These are phyloP conservation scores for Notodonta ziczac DNA, from an alignment of 2,888 invertebrate species.

Conservation along the genomic window DNA sequence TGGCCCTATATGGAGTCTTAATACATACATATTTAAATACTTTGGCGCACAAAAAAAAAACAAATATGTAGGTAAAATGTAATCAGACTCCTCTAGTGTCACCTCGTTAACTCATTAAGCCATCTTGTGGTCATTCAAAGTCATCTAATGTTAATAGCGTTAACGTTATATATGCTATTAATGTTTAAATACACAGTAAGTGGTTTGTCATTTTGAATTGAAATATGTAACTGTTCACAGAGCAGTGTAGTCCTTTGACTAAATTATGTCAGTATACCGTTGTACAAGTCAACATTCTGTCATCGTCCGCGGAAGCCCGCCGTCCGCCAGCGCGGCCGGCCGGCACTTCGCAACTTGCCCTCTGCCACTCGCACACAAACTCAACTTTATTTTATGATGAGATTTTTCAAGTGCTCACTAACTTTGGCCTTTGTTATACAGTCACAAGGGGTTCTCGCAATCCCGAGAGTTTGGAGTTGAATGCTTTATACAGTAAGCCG, in stretches of 20 bases:
- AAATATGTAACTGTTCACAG: background rate
- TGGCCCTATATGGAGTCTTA: no score
- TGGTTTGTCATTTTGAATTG: background rate
- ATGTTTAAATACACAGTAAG: no score
- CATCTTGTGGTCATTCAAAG: no score
- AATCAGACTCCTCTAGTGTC: no score
- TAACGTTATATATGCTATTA: background rate
- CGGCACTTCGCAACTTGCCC: background rate
- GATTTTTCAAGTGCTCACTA: background rate
- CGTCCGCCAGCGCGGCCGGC: background rate
- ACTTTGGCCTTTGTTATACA: background rate
- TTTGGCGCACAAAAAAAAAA: no score
- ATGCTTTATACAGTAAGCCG: background rate
- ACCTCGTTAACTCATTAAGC: no score
- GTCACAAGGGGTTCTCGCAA: background rate
- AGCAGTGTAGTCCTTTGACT: background rate
- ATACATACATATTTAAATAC: no score
- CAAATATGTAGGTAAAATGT: no score
- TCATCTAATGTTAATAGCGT: background rate
- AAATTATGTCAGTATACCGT: conserved; percentile 2
- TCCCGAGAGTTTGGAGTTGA: background rate
- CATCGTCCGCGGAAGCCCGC: background rate
- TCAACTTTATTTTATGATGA: background rate
- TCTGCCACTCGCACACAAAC: background rate
- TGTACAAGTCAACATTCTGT: conserved; percentile 2